These are phyloP conservation scores for Charanyca ferruginea DNA, from an alignment of 2,888 invertebrate genomes.

Conservation along the genomic window DNA sequence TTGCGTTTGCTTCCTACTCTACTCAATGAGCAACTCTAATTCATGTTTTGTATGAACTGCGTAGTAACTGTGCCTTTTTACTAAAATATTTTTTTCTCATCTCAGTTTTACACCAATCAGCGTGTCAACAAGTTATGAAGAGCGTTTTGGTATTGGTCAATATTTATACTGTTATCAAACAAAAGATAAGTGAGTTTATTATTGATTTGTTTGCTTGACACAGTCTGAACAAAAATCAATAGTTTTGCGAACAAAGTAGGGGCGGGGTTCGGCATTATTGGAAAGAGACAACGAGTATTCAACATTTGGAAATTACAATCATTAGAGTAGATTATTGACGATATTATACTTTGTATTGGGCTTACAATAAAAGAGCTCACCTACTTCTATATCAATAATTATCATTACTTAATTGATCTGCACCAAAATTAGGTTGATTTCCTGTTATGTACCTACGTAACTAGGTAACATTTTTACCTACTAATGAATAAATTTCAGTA, in stretches of 20 bases:
- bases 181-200: constrained; percentile 43
- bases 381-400: background rate
- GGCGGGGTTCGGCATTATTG: constrained; percentile 56
- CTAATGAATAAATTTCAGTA: too few relatives aligned
- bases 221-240: constrained; percentile 64
- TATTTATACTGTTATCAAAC: constrained; percentile 44
- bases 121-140: background rate
- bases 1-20: background rate
- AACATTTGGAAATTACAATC: constrained; percentile 29
- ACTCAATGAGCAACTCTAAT: background rate
- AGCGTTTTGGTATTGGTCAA: background rate
- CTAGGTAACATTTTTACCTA: too few relatives aligned
- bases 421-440: background rate
- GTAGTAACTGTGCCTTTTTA: constrained; percentile 1
- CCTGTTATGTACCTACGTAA: background rate
- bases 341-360: background rate
- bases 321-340: constrained; percentile 1
- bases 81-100: constrained; percentile 1
- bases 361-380: background rate
- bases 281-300: constrained; percentile 56
- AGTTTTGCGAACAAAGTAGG: constrained; percentile 51
- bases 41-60: too few relatives aligned
- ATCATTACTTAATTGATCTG: background rate
- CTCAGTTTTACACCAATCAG: background rate
- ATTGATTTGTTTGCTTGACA: constrained; percentile 65